Evolutionary conservation across 2,797 vertebrate species (phyloP).

Genomic region (Crocidura indochinensis): DNA sequence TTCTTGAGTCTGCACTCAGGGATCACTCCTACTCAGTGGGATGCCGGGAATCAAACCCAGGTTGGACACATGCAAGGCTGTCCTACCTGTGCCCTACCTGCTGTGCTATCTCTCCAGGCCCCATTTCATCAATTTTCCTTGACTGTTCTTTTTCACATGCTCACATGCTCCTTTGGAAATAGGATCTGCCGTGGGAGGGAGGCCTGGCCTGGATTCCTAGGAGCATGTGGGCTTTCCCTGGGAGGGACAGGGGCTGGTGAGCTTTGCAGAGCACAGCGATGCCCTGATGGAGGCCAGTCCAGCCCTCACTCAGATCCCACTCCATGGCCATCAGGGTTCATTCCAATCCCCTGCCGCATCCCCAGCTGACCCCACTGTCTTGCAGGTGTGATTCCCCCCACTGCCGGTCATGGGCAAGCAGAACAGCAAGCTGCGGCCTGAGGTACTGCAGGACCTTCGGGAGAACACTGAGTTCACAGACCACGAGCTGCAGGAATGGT

Average conservation of each 20-base stretch:
- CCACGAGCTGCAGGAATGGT: conserved; percentile 95
- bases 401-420: conserved; percentile 92
- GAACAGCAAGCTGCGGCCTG: conserved; percentile 95
- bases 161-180: neutral
- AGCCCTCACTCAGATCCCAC: neutral
- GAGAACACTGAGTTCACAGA: conserved; percentile 95
- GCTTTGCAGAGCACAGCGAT: too few species aligned
- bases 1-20: too few species aligned
- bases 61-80: too few species aligned
- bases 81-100: too few species aligned
- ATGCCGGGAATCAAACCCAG: too few species aligned
- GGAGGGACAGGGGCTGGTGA: too few species aligned
- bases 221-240: neutral
- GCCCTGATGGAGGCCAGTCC: neutral
- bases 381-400: conserved; percentile 73
- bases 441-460: conserved; percentile 94
- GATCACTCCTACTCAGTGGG: too few species aligned
- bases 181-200: too few species aligned
- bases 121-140: too few species aligned
- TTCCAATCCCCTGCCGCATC: neutral
- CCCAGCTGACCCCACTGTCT: neutral
- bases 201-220: neutral
- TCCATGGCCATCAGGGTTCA: fast-evolving
- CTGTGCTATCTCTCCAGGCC: too few species aligned
- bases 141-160: neutral